Conservation (phyloP, 2,113 vertebrate genomes). For the Rutilus rutilus region DNA sequence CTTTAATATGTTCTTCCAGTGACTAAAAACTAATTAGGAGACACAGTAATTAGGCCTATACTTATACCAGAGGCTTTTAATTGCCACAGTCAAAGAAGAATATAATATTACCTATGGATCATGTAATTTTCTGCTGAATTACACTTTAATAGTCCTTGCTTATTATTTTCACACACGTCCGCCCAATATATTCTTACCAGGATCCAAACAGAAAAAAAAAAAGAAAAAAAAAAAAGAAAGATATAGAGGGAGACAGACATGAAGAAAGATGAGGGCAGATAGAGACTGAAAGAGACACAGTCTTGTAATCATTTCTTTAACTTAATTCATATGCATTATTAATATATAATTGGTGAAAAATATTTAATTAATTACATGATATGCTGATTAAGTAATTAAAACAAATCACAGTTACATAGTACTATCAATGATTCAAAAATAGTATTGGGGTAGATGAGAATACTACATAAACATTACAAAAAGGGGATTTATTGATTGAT, state of each 20-base stretch:
- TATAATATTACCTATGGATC: constrained; percentile 53
- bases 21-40: constrained; percentile 45
- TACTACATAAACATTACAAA: not conserved
- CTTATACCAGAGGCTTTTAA: constrained; percentile 51
- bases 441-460: not conserved
- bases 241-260: not conserved
- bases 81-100: constrained; percentile 34
- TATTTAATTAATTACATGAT: not conserved
- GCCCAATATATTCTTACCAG: constrained; percentile 13
- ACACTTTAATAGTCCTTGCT: constrained; percentile 44
- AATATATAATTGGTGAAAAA: not conserved
- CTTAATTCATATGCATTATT: not conserved
- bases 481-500: not conserved
- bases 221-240: not conserved
- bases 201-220: not conserved
- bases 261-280: not conserved
- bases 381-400: not conserved
- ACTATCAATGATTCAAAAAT: not conserved
- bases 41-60: constrained; percentile 36
- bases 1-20: constrained; percentile 46
- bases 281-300: not conserved
- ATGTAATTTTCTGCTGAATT: constrained; percentile 55
- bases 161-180: constrained; percentile 34
- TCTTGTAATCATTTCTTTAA: not conserved
- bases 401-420: not conserved